Conservation (phyloP, 2,113 vertebrate genomes). For the Siniperca knerii region DNA sequence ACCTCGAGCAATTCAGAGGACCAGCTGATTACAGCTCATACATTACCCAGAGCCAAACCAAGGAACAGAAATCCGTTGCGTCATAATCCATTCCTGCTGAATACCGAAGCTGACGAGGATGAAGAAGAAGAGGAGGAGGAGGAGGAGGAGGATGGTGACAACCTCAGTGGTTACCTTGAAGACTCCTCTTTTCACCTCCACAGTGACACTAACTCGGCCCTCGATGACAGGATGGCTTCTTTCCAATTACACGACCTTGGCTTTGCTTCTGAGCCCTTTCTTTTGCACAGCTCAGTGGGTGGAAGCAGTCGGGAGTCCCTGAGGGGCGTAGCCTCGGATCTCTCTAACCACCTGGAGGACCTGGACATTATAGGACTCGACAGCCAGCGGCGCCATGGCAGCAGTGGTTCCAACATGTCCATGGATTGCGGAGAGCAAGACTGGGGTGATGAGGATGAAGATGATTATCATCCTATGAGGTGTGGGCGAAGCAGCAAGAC, state of each 20-base stretch:
- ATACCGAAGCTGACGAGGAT: slow-evolving; percentile 79
- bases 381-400: slow-evolving; percentile 84
- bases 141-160: slow-evolving; percentile 81
- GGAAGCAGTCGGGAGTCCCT: slow-evolving; percentile 85
- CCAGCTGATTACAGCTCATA: slow-evolving; percentile 69
- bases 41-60: slow-evolving; percentile 70
- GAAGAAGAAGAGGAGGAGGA: slow-evolving; percentile 64
- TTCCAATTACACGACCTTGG: slow-evolving; percentile 88
- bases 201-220: slow-evolving; percentile 73
- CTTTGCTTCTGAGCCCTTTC: slow-evolving; percentile 83
- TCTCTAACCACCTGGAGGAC: slow-evolving; percentile 74
- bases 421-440: slow-evolving; percentile 91
- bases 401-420: slow-evolving; percentile 89
- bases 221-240: slow-evolving; percentile 76
- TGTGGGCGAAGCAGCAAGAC: slow-evolving; percentile 79
- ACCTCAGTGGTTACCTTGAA: slow-evolving; percentile 85
- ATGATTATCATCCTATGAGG: slow-evolving; percentile 82
- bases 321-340: slow-evolving; percentile 61
- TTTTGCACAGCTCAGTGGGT: slow-evolving; percentile 82
- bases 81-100: slow-evolving; percentile 94
- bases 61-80: slow-evolving; percentile 78
- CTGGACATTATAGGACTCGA: slow-evolving; percentile 88
- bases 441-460: slow-evolving; percentile 88
- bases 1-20: slow-evolving; percentile 85
- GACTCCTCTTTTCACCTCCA: slow-evolving; percentile 94